Evolutionary conservation across 2,797 vertebrate genomes (phyloP).

Genomic region (Gastrophryne carolinensis): DNA sequence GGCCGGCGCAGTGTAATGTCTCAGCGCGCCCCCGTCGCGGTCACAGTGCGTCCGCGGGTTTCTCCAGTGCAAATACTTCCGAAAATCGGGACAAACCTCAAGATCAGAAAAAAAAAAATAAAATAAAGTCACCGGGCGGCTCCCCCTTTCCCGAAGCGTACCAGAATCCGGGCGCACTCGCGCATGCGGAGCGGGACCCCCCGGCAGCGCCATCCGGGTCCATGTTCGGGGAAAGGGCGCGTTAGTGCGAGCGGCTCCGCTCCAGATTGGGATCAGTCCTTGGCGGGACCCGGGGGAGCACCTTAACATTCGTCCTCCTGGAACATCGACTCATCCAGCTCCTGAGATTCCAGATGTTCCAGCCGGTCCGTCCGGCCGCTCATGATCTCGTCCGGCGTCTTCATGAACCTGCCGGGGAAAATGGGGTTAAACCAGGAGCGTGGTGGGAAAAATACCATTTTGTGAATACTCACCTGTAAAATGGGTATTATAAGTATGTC

Average conservation of each 20-base stretch:
- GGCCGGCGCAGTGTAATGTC: neutral
- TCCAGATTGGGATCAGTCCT: constrained; percentile 41
- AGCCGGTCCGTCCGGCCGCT: constrained; percentile 92
- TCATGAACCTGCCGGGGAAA: constrained; percentile 86
- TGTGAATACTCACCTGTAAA: too few species aligned
- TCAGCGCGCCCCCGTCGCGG: neutral
- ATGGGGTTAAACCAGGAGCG: neutral
- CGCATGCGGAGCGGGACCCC: neutral
- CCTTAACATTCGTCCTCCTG: constrained; percentile 93
- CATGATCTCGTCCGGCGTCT: constrained; percentile 98
- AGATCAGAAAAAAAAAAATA: neutral
- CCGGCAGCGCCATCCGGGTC: neutral
- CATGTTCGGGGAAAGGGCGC: too few species aligned
- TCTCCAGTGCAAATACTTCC: constrained; percentile 37
- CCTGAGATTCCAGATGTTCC: constrained; percentile 92
- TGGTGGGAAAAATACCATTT: too few species aligned
- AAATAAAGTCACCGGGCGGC: neutral
- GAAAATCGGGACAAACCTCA: neutral
- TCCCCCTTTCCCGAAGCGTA: constrained; percentile 19
- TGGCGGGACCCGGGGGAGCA: neutral
- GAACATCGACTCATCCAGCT: constrained; percentile 91
- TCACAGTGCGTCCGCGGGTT: neutral
- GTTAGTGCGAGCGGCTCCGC: constrained; percentile 25
- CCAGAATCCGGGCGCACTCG: neutral
- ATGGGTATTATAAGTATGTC: too few species aligned